Evolutionary conservation across 2,113 vertebrate species (phyloP).

Genomic region (Aphyosemion australe): DNA sequence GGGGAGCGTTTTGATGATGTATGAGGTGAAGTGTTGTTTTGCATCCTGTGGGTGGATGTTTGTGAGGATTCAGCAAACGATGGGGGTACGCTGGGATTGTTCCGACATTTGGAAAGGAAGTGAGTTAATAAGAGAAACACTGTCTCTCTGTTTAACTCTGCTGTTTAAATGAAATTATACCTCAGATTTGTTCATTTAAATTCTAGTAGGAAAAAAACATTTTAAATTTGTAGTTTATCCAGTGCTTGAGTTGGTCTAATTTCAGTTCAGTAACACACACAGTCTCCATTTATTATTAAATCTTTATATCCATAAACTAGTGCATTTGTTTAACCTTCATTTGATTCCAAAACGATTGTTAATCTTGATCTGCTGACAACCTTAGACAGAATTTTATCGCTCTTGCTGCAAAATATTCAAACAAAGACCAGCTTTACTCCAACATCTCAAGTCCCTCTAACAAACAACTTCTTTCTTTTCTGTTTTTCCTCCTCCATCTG

Average conservation of each 20-base stretch:
- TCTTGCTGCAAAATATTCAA: conserved; percentile 9
- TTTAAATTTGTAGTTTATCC: no score
- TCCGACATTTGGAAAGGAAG: conserved; percentile 10
- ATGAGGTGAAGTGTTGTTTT: conserved; percentile 45
- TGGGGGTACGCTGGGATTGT: conserved; percentile 13
- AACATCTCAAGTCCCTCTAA: conserved; percentile 43
- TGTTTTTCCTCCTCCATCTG: conserved; percentile 50
- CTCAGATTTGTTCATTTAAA: no score
- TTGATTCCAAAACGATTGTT: no score
- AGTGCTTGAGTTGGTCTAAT: no score
- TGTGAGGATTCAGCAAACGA: conserved; percentile 21
- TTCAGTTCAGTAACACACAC: no score
- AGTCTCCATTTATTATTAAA: no score
- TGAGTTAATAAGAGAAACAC: conserved; percentile 11
- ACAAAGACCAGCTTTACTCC: conserved; percentile 5
- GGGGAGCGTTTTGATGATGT: conserved; percentile 39
- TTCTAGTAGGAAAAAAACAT: no score
- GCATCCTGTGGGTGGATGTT: conserved; percentile 39
- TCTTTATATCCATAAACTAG: no score
- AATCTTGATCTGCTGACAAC: not conserved
- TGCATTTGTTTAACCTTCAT: no score
- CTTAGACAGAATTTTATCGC: not conserved
- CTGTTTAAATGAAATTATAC: no score
- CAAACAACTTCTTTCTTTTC: conserved; percentile 60
- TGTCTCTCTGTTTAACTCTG: not conserved